Base-by-base conservation (phyloP, 1,140 invertebrate genomes). In the Drosophila sturtevanti region DNA sequence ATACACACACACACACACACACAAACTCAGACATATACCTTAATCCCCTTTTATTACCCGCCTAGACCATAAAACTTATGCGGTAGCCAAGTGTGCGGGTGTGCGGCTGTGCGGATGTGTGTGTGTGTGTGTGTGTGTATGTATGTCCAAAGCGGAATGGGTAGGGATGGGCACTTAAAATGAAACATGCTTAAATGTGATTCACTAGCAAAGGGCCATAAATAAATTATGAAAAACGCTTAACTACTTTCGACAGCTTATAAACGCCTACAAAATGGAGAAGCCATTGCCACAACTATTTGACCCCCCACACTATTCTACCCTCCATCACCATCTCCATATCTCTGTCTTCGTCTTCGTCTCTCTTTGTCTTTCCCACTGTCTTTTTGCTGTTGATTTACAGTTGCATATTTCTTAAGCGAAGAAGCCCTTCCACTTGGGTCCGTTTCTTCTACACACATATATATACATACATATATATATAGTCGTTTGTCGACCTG, bases 181-280 rank as follows among this genome's bases (percentile, higher is more conserved):
- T 89, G 79, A 89, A 89, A 89, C 85, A 89, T 72, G 80, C 76
- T 89, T 89, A 84, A 80, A 84, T 70, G 84, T 70, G 51, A 69
- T 69, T 74, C 68, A 72, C 82, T 72, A 73, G 65, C 70, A 79
- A 54, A 63, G 65, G 65, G 58, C 60, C 84, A 89, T 89, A 89
- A 89, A 89, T 89, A 89, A 89, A 89, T 89, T 89, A 89, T 89
- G 84, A 89, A 89, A 89, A 89, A 89, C 85, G 84, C 84, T 89
- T 89, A 89, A 89, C 84, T 84, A 89, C 84, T 89, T 89, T 89
- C 84, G 84, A 89, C 84, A 89, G 84, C 84, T 89, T 89, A 89
- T 89, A 89, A 87, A 81, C 82, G 82, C 82, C 82, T 86, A 86
- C 82, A 68, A 79, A 87, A 79, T 79, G 82, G 63, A 63, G 60